Base-by-base conservation (phyloP, 2,113 vertebrate species). In the Catagonus wagneri region DNA sequence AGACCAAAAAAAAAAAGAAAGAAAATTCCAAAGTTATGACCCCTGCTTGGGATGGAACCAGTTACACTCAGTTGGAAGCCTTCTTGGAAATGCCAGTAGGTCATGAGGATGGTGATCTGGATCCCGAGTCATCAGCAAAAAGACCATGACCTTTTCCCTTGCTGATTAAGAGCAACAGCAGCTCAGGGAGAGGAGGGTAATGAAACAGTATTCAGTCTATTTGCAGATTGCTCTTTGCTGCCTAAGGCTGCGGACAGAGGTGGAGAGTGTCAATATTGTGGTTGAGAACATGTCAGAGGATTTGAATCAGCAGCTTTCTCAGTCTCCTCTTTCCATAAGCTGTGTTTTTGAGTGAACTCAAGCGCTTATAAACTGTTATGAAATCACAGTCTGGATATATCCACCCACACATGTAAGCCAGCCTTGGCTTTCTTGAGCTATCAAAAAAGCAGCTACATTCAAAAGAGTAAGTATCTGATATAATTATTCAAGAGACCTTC, bases 261-360 rank as follows among this genome's bases (percentile, higher is more conserved):
- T 14, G 7, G 10, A 63, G 32, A 50, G n/a, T 65, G 15, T 69
- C 14, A 80, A 63, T 68, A 39, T 1, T 34, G 27, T 58, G 75
- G 7, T 60, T 75, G 36, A 76, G 68, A 90, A 22, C 56, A 93
- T 34, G 34, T 65, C 39, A 87, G 80, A 89, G 50, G 25, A 71
- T 76, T 95, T 83, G 52, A 81, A 27, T 52, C 7, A 11, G 39
- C 34, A 17, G 19, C 44, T 66, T 84, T 93, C 32, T 56, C 72
- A 50, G 34, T 13, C 36, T 74, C 22, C 14, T 89, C n/a, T 79
- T 78, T 66, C 84, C 20, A 36, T 44, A 78, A 63, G 34, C 16
- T 89, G 61, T 66, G 36, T 71, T 84, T 84, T 80, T 54, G 78
- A 80, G 22, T 95, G 50, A 85, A 83, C 11, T 75, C 79, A 90